Conservation (phyloP, 1,140 invertebrate species). For the Pantala flavescens region DNA sequence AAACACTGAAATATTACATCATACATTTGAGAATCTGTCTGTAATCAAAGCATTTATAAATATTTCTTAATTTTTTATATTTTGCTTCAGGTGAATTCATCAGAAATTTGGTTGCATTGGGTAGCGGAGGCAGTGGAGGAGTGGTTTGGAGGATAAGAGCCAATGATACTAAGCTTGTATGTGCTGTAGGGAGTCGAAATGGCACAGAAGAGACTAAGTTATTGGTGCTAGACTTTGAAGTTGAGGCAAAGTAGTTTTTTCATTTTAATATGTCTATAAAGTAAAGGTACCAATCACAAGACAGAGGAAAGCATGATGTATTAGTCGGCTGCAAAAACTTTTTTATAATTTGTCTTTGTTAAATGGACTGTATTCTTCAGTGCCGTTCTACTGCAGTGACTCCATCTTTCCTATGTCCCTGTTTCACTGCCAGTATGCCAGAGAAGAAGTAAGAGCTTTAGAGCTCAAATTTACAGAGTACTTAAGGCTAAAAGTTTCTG, state of each 20-base stretch:
- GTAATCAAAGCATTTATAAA: no score
- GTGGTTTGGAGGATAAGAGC: slow-evolving; percentile 97
- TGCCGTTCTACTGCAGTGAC: background rate
- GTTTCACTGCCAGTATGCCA: background rate
- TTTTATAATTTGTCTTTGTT: background rate
- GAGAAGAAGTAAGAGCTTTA: background rate
- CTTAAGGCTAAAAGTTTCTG: background rate
- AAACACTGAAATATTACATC: no score
- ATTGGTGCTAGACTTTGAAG: slow-evolving; percentile 93
- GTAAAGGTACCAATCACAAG: no score
- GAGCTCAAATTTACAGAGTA: background rate
- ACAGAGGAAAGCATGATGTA: background rate
- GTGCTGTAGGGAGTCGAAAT: slow-evolving; percentile 94
- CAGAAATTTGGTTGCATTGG: slow-evolving; percentile 84
- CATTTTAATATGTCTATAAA: no score
- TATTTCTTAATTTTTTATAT: no score
- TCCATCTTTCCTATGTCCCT: background rate
- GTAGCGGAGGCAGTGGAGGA: slow-evolving; percentile 92
- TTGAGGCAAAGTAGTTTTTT: slow-evolving; percentile 41
- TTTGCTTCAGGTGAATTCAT: slow-evolving; percentile 71
- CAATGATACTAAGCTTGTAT: slow-evolving; percentile 93
- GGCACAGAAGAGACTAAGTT: slow-evolving; percentile 98
- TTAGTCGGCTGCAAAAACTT: background rate
- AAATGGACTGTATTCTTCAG: background rate
- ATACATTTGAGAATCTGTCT: no score